Evolutionary conservation across 2,888 invertebrate species (phyloP).

Genomic region (Hetaerina titia): DNA sequence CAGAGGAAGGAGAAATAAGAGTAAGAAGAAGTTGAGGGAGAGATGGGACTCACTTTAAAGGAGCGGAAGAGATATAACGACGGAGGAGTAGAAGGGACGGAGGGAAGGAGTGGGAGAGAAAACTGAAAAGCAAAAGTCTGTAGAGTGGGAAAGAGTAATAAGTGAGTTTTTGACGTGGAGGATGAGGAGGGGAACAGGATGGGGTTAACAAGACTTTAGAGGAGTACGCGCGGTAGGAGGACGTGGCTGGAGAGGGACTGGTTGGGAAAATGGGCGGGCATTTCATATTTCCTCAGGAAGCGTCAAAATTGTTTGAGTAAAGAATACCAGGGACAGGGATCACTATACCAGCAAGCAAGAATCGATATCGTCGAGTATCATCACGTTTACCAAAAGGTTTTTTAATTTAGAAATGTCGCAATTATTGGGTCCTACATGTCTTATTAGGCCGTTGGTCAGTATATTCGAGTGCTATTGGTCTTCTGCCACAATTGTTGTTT

Average conservation of each 20-base stretch:
- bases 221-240: neutral
- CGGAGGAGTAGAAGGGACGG: neutral
- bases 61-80: neutral
- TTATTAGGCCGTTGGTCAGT: no score
- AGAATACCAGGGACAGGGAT: neutral
- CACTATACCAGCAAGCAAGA: no score
- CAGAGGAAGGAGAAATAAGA: neutral
- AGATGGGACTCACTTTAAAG: neutral
- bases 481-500: no score
- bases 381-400: neutral
- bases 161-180: constrained; percentile 5
- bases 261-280: neutral
- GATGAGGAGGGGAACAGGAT: neutral
- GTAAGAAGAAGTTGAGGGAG: neutral
- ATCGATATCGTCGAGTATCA: neutral
- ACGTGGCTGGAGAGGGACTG: neutral
- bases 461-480: no score
- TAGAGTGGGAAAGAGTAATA: neutral
- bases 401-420: neutral
- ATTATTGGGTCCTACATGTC: no score
- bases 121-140: neutral
- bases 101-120: neutral
- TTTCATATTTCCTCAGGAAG: constrained; percentile 9
- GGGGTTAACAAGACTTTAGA: neutral
- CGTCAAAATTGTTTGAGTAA: neutral